Evolutionary conservation across 2,888 invertebrate species (phyloP), one percentile per base, ranked within the genome.

Genomic region (Mayetiola destructor): DNA sequence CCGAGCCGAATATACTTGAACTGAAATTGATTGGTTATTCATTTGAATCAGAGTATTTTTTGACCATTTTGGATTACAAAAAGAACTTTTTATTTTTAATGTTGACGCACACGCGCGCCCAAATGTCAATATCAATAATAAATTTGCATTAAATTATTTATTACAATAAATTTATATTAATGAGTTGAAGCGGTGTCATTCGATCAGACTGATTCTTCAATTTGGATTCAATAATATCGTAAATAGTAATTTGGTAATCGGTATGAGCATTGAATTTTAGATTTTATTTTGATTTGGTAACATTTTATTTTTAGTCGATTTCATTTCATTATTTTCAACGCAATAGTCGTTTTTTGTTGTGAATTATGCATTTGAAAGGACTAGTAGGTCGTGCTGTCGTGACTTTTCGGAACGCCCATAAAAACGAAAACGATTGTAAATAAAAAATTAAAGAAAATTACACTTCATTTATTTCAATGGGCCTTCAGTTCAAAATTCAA

Each of bases 101-200:
- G 48, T 48, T 48, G 23, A 48, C n/a, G 27, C 48, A 48, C 48
- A 48, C 48, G 27, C 48, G 23, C 42, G 2, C n/a, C 23, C 27
- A 48, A 48, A 48, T 48, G 48, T 27, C 48, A 27, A 48, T 27
- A 48, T 14, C n/a, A 48, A 27, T 27, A 48, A 48, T 48, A 48
- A 27, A 48, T 48, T 48, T 48, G 48, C 48, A 48, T 48, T 48
- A 27, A 48, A 48, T 48, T 48, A 48, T 48, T 48, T 48, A 48
- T 27, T 48, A 48, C 48, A 48, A 48, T 48, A 48, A 48, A 48
- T 48, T 48, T 48, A 48, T 48, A 48, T 48, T 48, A 48, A 48
- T 48, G 48, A 48, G 48, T 27, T 48, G 23, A n/a, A n/a, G n/a
- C n/a, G n/a, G n/a, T n/a, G n/a, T n/a, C n/a, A n/a, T n/a, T n/a